Evolutionary conservation across 1,140 invertebrate genomes (phyloP).

Genomic region (Tetramorium parvispinum): DNA sequence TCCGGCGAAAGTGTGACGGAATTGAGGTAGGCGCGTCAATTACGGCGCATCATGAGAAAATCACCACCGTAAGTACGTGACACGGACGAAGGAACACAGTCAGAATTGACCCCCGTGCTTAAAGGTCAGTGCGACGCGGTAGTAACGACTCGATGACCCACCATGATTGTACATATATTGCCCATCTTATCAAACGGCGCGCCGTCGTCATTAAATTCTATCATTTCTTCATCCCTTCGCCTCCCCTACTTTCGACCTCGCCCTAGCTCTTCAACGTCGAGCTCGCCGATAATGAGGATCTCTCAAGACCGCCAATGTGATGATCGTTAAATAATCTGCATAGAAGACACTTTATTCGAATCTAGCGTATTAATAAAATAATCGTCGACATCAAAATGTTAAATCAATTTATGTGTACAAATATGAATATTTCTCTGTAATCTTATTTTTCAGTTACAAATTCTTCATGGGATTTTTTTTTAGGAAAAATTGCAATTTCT

Average conservation of each 20-base stretch:
- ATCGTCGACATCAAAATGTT: not conserved
- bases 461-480: not conserved
- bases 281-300: constrained; percentile 8
- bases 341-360: not conserved
- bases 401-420: not conserved
- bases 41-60: constrained; percentile 74
- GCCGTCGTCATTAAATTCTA: constrained; percentile 72
- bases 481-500: not conserved
- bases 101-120: constrained; percentile 74
- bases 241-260: constrained; percentile 13
- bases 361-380: constrained; percentile 2
- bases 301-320: not conserved
- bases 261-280: constrained; percentile 37
- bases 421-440: not conserved
- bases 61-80: constrained; percentile 70
- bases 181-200: constrained; percentile 74
- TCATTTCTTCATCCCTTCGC: constrained; percentile 51
- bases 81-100: constrained; percentile 52
- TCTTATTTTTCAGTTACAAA: not conserved
- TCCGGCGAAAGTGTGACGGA: constrained; percentile 70
- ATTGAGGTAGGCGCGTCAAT: constrained; percentile 73
- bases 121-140: constrained; percentile 73
- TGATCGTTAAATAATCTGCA: constrained; percentile 23
- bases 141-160: constrained; percentile 74
- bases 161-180: constrained; percentile 73